These are phyloP conservation scores for Gobionotothen gibberifrons DNA, from an alignment of 2,797 vertebrate genomes.

Conservation along the genomic window DNA sequence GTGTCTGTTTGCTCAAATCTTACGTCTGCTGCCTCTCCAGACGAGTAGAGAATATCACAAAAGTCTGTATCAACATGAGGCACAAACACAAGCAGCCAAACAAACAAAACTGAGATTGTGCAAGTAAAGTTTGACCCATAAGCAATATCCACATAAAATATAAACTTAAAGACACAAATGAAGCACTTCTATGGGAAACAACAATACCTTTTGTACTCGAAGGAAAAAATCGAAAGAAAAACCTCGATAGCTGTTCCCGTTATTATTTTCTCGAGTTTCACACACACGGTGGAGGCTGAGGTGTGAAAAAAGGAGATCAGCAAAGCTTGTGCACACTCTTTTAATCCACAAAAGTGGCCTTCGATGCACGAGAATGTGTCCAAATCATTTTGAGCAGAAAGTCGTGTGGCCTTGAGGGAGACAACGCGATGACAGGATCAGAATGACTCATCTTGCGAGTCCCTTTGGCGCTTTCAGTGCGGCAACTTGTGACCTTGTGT, in stretches of 20 bases:
- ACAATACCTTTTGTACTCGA: not conserved
- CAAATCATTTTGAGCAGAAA: not conserved
- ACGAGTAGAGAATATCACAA: not conserved
- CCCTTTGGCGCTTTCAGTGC: not conserved
- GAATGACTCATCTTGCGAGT: slow-evolving; percentile 19
- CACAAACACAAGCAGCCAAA: not conserved
- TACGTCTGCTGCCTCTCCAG: not conserved
- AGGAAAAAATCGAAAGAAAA: not conserved
- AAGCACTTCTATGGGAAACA: not conserved
- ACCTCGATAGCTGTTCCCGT: not conserved
- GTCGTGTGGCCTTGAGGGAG: not conserved
- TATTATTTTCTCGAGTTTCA: not conserved
- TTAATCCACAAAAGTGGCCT: slow-evolving; percentile 7
- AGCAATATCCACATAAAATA: not conserved
- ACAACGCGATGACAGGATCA: slow-evolving; percentile 2
- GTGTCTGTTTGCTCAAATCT: not conserved
- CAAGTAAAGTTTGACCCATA: not conserved
- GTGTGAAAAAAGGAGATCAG: slow-evolving; percentile 9
- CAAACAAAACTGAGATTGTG: not conserved
- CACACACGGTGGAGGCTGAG: not conserved
- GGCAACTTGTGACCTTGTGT: slow-evolving; percentile 23
- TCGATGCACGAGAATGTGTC: not conserved
- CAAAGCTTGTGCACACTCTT: not conserved
- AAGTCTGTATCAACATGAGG: not conserved
- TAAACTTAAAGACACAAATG: not conserved